Evolutionary conservation across 2,113 vertebrate genomes (phyloP), one percentile per base, ranked within the genome.

Genomic region (Macaca mulatta): DNA sequence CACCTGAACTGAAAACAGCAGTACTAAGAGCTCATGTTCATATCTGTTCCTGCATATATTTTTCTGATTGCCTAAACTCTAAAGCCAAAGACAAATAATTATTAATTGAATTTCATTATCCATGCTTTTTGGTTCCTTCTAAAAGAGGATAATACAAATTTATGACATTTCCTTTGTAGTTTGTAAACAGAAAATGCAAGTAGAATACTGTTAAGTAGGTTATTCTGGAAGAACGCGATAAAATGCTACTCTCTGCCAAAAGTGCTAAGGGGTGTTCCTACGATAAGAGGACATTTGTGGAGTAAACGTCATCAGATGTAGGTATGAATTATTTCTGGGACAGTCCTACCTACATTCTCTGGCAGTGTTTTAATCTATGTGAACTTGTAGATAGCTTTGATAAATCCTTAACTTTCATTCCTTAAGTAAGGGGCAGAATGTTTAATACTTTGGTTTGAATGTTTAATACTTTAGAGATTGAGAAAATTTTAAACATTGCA

Each of bases 401-500:
- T 80, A 94, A 95, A 94, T 67, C 59, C 32, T 48, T 77, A 64
- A 83, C 43, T 5, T 40, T 74, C 12, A 45, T 78, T 94, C 25
- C 74, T 78, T 91, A 78, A 77, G 32, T 90, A 86, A 90, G 25
- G 27, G 13, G 5, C 5, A 64, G 74, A 94, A 43, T 43, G 40
- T 43, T 43, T 43, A 43, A 43, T 43, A 43, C 23, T 92, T 79
- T 89, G 43, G 20, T 83, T 96, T 85, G 85, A 93, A 96, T 87
- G 84, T 78, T 88, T 89, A 88, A 79, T 35, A 78, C 74, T 85
- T 88, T 90, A 94, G 38, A 97, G 64, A 38, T 59, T 92, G 64
- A 84, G 79, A 94, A 95, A 88, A 23, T 75, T n/a, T 43, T 96
- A 93, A 96, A 91, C 35, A 97, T 67, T 91, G 81, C 48, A 80